phyloP scores from a whole-genome alignment of 1,140 invertebrate species.

The Atta texana region DNA sequence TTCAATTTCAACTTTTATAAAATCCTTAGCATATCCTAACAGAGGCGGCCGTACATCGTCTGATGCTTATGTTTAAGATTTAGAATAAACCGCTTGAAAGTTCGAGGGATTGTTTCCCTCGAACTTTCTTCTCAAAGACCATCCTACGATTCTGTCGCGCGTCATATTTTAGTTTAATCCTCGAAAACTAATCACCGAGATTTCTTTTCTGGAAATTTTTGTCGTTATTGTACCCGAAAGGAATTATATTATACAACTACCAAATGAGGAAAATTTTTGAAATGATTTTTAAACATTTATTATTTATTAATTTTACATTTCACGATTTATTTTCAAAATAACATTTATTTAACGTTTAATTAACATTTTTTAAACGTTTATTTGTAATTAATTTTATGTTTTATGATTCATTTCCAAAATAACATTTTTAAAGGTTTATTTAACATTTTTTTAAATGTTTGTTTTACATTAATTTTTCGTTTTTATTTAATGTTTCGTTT shows the following conservation, averaged over 20 bases:
- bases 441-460: too few relatives aligned
- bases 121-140: not conserved
- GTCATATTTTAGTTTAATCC: conserved; percentile 1
- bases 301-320: too few relatives aligned
- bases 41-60: not conserved
- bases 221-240: conserved; percentile 10
- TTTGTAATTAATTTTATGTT: too few relatives aligned
- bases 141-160: not conserved
- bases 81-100: conserved; percentile 49
- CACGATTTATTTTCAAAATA: too few relatives aligned
- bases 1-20: conserved; percentile 60
- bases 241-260: conserved; percentile 11
- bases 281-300: too few relatives aligned
- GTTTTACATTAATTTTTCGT: too few relatives aligned
- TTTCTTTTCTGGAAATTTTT: conserved; percentile 13
- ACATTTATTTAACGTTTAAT: too few relatives aligned
- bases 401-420: too few relatives aligned
- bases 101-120: not conserved
- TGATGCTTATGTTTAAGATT: conserved; percentile 37
- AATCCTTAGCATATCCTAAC: conserved; percentile 11
- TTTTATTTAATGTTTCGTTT: too few relatives aligned
- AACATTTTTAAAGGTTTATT: too few relatives aligned
- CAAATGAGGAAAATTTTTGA: too few relatives aligned
- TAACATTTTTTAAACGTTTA: too few relatives aligned
- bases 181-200: not conserved